These are phyloP conservation scores for Hestina assimilis DNA, from an alignment of 1,140 invertebrate species.

Conservation along the genomic window DNA sequence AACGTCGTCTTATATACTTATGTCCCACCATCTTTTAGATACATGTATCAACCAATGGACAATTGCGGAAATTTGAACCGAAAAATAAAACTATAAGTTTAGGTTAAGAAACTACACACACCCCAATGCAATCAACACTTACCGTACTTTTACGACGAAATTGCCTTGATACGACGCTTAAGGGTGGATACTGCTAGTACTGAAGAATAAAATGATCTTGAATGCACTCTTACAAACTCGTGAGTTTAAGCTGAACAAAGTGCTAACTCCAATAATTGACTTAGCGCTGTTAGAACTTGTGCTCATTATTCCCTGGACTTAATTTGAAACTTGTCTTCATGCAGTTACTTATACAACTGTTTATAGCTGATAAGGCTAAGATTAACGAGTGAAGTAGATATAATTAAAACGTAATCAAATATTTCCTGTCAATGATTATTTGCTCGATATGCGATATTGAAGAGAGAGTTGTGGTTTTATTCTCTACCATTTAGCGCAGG, in stretches of 20 bases:
- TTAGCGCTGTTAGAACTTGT: slow-evolving; percentile 33
- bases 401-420: too few relatives aligned
- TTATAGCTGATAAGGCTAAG: background rate
- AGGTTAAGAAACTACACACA: too few relatives aligned
- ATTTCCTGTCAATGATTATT: too few relatives aligned
- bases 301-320: slow-evolving; percentile 33
- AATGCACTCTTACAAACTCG: slow-evolving; percentile 25
- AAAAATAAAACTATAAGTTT: too few relatives aligned
- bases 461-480: too few relatives aligned
- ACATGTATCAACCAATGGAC: too few relatives aligned
- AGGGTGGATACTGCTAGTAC: background rate
- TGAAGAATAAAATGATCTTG: slow-evolving; percentile 15
- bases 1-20: too few relatives aligned
- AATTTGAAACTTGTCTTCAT: slow-evolving; percentile 26
- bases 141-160: background rate
- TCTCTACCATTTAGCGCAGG: too few relatives aligned
- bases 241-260: slow-evolving; percentile 34
- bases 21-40: too few relatives aligned
- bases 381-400: too few relatives aligned
- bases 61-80: too few relatives aligned
- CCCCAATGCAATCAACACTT: background rate
- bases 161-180: background rate
- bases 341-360: background rate
- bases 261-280: slow-evolving; percentile 43
- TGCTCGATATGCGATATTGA: too few relatives aligned